Evolutionary conservation across 92 coral and sea anemone species (phyloP), one percentile per base, ranked within the genome.

Genomic region (Meandrina meandrites): DNA sequence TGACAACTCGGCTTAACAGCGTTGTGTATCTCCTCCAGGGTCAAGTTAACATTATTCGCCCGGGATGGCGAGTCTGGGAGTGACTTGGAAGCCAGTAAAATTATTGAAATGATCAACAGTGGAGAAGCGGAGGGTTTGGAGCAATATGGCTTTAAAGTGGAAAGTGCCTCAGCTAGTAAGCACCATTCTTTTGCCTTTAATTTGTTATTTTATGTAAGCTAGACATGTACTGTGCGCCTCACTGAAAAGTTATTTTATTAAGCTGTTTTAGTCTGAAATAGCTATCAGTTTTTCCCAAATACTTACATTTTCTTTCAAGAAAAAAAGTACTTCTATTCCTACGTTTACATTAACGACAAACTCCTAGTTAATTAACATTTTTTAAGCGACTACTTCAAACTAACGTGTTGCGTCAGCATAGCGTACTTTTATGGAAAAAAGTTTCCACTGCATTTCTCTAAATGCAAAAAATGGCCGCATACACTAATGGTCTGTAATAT

Each of bases 1-100:
- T 40, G 45, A 6, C 6, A 40, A 40, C 45, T 40, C 6, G 6
- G 45, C 6, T 40, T 0, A 66, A 27, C 71, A 14, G 17, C 14
- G 34, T 40, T 17, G 4, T 34, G 3, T 54, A 4, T 0, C 56
- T 1, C 78, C 40, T 83, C 6, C 79, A 94, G 98, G 48, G 92
- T 94, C 16, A 80, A 57, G 82, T 76, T 94, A 37, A 74, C 67
- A 21, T 76, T 94, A 73, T 91, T 93, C 79, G 98, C 90, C 16
- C 84, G 93, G 62, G 89, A 87, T 27, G 18, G 76, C 10, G 66
- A 42, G 36, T 79, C 89, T 36, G 95, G 92, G 15, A 88, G 70
- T 30, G 90, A 91, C 16, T 62, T 89, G 62, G 88, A 77, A 0
- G 92, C 93, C 1, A 60, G 78, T 14, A 80, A 83, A 37, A 58